Base-by-base conservation (phyloP, 2,888 invertebrate species). In the Deladenus siricidicola region DNA sequence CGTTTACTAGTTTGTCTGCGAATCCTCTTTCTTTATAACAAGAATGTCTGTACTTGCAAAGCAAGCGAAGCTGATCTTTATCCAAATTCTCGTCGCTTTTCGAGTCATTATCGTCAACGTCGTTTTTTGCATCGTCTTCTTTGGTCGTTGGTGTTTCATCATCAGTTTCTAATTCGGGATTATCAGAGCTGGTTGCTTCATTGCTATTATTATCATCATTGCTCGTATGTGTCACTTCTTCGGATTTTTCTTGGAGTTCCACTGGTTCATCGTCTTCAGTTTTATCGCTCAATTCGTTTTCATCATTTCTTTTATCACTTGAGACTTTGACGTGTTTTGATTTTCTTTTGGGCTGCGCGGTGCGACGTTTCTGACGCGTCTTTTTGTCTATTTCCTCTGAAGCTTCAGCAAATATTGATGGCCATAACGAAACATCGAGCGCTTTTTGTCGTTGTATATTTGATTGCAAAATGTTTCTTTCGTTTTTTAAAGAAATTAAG, bases 41-140 rank as follows among this genome's bases (percentile, higher is more conserved):
- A 14, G 62, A 62, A 10, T 56, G 53, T 8, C 68, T 56, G 28
- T 68, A 68, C 43, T 68, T 65, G 58, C 68, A 68, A n/a, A 44
- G 39, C 10, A 60, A 19, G 3, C 28, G 21, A 3, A 50, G 30
- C 2, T n/a, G 24, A 34, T 34, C 14, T 34, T 34, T 14, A 34
- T n/a, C n/a, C n/a, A n/a, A n/a, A n/a, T 34, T 34, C 8, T 14
- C 39, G 6, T 34, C 14, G 39, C 39, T 34, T 34, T 10, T 34
- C 14, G 6, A 6, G 6, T 34, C 14, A 34, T 34, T 34, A 34
- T 10, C 14, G 6, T 34, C 39, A 34, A 10, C 14, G 14, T 34
- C 39, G 6, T 34, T 34, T 10, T 34, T 14, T 34, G 6, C 39
- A 34, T n/a, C 14, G 14, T 34, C 39, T 34, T 34, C 14, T 10